Conservation (phyloP, 2,888 invertebrate genomes). For the Eupithecia vulgata region DNA sequence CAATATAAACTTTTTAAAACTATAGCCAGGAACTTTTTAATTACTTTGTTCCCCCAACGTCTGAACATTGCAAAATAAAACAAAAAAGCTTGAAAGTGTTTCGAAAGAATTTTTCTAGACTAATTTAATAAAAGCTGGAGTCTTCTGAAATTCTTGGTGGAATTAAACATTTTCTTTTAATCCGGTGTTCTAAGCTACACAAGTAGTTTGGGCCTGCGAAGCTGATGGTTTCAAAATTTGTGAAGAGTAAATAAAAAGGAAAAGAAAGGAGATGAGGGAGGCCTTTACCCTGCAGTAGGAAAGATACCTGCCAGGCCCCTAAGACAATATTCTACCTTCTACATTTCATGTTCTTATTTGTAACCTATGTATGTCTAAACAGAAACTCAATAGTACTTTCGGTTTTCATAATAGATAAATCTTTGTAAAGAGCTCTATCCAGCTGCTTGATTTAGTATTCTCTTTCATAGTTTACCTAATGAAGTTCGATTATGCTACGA, state of each 20-base stretch:
- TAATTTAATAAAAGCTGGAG: slow-evolving; percentile 43
- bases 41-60: slow-evolving; percentile 64
- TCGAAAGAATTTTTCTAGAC: slow-evolving; percentile 49
- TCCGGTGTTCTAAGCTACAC: slow-evolving; percentile 8
- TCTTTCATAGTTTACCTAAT: slow-evolving; percentile 12
- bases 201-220: not conserved
- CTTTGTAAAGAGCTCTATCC: not conserved
- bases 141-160: slow-evolving; percentile 39
- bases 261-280: not conserved
- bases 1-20: slow-evolving; percentile 56
- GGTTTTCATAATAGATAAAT: not conserved
- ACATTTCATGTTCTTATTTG: not conserved
- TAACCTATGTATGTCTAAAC: not conserved
- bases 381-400: not conserved
- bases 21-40: slow-evolving; percentile 63
- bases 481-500: slow-evolving; percentile 12
- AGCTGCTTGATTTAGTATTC: slow-evolving; percentile 23
- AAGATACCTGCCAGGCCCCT: not conserved
- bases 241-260: not conserved
- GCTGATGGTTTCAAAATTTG: slow-evolving; percentile 2
- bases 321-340: not conserved
- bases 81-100: slow-evolving; percentile 50
- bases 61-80: slow-evolving; percentile 53
- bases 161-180: slow-evolving; percentile 40
- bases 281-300: not conserved